Evolutionary conservation across 2,797 vertebrate genomes (phyloP).

Genomic region (Pelodytes ibericus): DNA sequence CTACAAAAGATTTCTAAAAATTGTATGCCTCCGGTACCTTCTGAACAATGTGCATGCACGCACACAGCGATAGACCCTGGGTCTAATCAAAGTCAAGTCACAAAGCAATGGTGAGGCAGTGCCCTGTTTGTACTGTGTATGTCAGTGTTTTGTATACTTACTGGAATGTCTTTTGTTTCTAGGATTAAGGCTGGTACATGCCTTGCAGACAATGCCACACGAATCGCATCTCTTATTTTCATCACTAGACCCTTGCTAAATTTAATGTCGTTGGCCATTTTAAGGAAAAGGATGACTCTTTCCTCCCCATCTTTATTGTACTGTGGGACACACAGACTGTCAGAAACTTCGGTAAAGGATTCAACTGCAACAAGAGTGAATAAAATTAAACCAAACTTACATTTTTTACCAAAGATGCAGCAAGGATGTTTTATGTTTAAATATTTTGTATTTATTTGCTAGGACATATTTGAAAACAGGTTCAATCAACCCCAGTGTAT

Average conservation of each 20-base stretch:
- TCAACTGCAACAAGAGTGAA: conserved; percentile 78
- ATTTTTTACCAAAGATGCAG: no score
- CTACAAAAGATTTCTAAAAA: no score
- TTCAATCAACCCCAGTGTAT: no score
- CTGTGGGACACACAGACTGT: conserved; percentile 95
- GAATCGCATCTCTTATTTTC: conserved; percentile 81
- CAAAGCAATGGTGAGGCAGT: no score
- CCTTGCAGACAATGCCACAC: conserved; percentile 84
- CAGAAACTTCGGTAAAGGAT: conserved; percentile 91
- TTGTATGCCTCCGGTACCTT: no score
- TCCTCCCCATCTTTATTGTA: conserved; percentile 89
- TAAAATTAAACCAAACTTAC: neutral
- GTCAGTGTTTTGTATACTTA: conserved; percentile 64
- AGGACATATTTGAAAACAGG: no score
- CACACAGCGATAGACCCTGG: no score
- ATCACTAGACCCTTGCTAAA: conserved; percentile 78
- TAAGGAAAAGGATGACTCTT: conserved; percentile 90
- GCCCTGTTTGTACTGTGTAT: no score
- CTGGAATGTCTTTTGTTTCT: conserved; percentile 92
- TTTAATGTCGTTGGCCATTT: conserved; percentile 80
- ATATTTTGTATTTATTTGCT: no score
- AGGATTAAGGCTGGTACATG: conserved; percentile 91
- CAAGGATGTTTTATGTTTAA: no score
- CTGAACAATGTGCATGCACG: no score
- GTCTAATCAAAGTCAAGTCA: no score